Conservation (phyloP, 2,888 invertebrate genomes). For the Tipula vernalis region DNA sequence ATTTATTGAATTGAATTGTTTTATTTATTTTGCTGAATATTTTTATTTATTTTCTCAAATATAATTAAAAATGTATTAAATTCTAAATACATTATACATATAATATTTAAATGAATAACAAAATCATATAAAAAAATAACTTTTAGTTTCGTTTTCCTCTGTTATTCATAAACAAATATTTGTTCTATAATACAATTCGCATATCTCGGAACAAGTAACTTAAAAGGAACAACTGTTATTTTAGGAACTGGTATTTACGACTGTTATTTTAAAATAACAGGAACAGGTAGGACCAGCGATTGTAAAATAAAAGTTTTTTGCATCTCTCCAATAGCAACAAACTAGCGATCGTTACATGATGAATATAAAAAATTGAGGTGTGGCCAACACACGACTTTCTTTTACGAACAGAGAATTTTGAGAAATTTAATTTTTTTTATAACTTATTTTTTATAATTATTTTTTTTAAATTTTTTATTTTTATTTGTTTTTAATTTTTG, state of each 20-base stretch:
- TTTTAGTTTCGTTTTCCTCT: not conserved
- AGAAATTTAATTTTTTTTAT: too few relatives aligned
- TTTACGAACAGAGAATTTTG: too few relatives aligned
- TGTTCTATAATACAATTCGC: not conserved
- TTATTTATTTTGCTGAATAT: not conserved
- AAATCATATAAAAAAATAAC: not conserved
- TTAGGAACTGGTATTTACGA: not conserved
- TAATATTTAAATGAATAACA: not conserved
- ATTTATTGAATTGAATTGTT: not conserved
- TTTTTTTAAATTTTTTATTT: too few relatives aligned
- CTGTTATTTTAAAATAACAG: not conserved
- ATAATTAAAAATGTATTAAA: not conserved
- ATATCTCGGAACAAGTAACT: not conserved
- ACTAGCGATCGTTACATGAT: too few relatives aligned
- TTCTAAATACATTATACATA: not conserved
- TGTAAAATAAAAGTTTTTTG: not conserved
- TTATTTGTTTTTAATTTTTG: too few relatives aligned
- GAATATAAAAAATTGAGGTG: too few relatives aligned
- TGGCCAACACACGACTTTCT: too few relatives aligned
- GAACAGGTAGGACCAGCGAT: not conserved
- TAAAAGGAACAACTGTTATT: not conserved
- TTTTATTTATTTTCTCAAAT: not conserved
- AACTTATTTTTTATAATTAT: too few relatives aligned
- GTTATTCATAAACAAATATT: not conserved
- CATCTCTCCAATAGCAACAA: too few relatives aligned